phyloP scores from a whole-genome alignment of 2,888 invertebrate species.

The Oxyteleia sp. region DNA sequence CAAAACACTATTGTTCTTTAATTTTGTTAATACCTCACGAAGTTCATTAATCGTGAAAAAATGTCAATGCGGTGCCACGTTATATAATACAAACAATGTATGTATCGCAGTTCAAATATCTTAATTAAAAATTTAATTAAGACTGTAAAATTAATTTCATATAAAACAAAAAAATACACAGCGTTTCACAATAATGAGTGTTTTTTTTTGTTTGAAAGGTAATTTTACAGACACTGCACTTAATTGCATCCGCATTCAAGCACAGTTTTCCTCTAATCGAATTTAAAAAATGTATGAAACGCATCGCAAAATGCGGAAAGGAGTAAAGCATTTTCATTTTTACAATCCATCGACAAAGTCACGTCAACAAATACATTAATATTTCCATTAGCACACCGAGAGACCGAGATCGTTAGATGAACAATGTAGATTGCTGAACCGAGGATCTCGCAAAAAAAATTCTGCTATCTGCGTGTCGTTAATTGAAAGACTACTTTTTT shows the following conservation, averaged over 20 bases:
- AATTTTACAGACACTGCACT: slow-evolving; percentile 5
- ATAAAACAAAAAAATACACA: not conserved
- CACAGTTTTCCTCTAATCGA: slow-evolving; percentile 8
- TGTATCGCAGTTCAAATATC: too few relatives aligned
- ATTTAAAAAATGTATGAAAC: slow-evolving; percentile 2
- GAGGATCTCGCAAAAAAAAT: too few relatives aligned
- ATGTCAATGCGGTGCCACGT: too few relatives aligned
- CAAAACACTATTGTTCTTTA: too few relatives aligned
- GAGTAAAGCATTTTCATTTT: not conserved
- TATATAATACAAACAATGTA: not conserved
- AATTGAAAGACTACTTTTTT: too few relatives aligned
- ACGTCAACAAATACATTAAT: not conserved
- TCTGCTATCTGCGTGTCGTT: too few relatives aligned
- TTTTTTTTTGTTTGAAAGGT: slow-evolving; percentile 2
- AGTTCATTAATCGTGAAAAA: too few relatives aligned
- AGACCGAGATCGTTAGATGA: too few relatives aligned
- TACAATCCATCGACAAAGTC: too few relatives aligned
- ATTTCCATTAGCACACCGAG: not conserved
- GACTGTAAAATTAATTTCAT: not conserved
- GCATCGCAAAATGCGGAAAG: not conserved
- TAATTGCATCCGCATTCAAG: slow-evolving; percentile 10
- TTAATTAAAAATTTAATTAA: not conserved
- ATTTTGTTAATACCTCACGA: too few relatives aligned
- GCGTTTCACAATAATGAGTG: not conserved
- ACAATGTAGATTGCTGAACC: too few relatives aligned